These are phyloP conservation scores for Carcharodon carcharias DNA, from an alignment of 2,797 vertebrate species.

Conservation along the genomic window DNA sequence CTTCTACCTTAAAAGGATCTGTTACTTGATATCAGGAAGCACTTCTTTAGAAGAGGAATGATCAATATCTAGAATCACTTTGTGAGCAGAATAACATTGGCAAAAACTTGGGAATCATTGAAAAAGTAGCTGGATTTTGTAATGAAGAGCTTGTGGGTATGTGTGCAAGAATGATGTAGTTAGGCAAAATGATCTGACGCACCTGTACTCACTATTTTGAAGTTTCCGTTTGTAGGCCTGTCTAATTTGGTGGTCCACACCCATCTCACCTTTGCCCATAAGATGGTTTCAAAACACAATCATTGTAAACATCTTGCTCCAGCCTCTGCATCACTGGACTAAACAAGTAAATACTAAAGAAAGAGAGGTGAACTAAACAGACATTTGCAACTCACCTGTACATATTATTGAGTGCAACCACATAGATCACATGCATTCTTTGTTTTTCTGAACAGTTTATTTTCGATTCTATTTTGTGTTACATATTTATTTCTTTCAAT, in stretches of 20 bases:
- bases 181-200: background rate
- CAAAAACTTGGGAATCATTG: background rate
- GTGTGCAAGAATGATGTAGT: background rate
- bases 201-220: background rate
- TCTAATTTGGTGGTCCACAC: background rate
- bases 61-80: background rate
- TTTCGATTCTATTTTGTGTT: background rate
- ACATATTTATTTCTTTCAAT: constrained; percentile 29
- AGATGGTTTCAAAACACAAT: background rate
- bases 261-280: too few species aligned
- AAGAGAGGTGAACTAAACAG: background rate
- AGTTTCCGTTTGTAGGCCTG: background rate
- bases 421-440: constrained; percentile 27
- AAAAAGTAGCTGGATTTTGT: background rate
- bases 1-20: background rate
- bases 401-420: constrained; percentile 36
- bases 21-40: background rate
- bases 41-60: background rate
- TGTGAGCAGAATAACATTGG: background rate
- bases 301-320: background rate
- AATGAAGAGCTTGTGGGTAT: background rate
- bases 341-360: background rate
- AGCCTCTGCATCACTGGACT: too few species aligned
- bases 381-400: background rate
- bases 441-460: background rate